Percentiles rank a stretch among this genome's conserved stretches.
These are phyloP conservation scores for Alethe castanea DNA, from an alignment of 2,113 vertebrate genomes.

Conservation along the genomic window DNA sequence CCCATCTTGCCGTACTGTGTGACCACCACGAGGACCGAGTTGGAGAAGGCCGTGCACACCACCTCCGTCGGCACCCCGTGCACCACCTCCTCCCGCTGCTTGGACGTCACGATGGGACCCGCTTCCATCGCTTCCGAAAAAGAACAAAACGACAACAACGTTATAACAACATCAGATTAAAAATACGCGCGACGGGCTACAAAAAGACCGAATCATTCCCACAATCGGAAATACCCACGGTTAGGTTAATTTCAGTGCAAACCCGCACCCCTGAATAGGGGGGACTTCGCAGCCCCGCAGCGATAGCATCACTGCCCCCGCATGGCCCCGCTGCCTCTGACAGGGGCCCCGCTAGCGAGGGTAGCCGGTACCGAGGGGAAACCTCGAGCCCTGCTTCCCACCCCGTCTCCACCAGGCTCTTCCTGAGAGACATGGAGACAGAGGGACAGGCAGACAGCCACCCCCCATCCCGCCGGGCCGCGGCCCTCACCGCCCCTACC, in stretches of 20 bases:
- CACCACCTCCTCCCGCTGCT: conserved; percentile 78
- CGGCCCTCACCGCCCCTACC: neutral
- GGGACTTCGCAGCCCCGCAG: neutral
- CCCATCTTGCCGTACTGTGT: conserved; percentile 96
- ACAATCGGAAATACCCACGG: neutral
- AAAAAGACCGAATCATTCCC: neutral
- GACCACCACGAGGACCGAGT: conserved; percentile 88
- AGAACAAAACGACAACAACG: neutral
- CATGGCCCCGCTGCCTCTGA: neutral
- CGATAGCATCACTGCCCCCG: neutral
- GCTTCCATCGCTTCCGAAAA: conserved; percentile 71
- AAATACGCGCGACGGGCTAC: neutral
- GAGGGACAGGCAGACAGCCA: neutral
- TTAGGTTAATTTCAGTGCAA: neutral
- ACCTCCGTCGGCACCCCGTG: conserved; percentile 87
- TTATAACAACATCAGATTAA: neutral
- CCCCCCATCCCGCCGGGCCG: neutral
- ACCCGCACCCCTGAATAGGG: neutral
- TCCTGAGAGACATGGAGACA: neutral
- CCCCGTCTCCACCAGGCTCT: no score
- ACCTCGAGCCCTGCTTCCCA: neutral
- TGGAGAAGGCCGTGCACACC: conserved; percentile 91
- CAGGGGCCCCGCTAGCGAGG: neutral
- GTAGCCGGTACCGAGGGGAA: neutral
- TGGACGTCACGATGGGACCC: conserved; percentile 77